phyloP scores from a whole-genome alignment of 2,797 vertebrate species.

The Tenualosa ilisha region DNA sequence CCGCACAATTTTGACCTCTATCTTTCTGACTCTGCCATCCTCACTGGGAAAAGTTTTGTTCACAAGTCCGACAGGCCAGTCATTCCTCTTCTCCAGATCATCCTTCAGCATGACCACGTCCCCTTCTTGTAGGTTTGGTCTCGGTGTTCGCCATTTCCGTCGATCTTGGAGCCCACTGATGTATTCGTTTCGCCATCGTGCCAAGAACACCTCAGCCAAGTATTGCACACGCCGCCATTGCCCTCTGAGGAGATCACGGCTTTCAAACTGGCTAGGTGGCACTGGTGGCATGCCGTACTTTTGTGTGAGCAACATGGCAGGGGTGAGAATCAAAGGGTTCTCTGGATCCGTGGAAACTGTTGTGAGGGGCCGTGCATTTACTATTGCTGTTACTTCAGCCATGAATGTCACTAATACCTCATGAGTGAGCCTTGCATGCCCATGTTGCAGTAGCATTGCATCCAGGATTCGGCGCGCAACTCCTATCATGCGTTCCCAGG shows the following conservation, averaged over 20 bases:
- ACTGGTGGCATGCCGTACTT: no score
- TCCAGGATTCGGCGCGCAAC: slow-evolving; percentile 29
- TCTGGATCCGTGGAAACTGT: slow-evolving; percentile 20
- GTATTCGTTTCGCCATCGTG: neutral
- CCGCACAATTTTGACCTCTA: slow-evolving; percentile 18
- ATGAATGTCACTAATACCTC: slow-evolving; percentile 41
- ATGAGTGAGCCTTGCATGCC: slow-evolving; percentile 24
- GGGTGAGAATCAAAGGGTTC: neutral
- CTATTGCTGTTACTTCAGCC: slow-evolving; percentile 31
- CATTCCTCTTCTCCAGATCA: no score
- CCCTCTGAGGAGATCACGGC: no score
- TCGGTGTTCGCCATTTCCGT: neutral
- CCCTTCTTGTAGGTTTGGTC: neutral
- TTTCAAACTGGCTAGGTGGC: no score
- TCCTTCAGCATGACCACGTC: neutral
- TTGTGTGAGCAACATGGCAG: no score
- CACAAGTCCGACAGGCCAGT: no score
- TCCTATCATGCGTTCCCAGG: slow-evolving; percentile 36
- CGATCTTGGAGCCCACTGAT: neutral
- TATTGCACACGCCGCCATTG: neutral
- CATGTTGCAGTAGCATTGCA: slow-evolving; percentile 24
- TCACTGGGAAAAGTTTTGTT: slow-evolving; percentile 28
- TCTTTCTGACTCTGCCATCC: slow-evolving; percentile 20
- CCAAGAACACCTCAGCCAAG: neutral
- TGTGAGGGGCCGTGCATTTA: slow-evolving; percentile 38